Conservation (phyloP, 2,113 vertebrate genomes). For the Cinclus cinclus region DNA sequence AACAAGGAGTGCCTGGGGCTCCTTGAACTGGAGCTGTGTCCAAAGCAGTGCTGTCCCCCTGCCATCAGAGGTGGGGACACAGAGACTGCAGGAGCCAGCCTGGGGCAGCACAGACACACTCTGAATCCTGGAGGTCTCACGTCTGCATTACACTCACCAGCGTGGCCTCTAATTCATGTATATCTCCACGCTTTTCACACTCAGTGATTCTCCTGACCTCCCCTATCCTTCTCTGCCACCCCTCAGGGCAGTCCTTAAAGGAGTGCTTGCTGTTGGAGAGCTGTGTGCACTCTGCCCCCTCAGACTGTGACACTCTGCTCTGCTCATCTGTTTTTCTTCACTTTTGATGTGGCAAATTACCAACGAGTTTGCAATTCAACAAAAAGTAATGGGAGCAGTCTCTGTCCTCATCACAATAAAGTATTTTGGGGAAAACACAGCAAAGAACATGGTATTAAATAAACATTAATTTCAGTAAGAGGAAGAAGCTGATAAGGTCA, state of each 20-base stretch:
- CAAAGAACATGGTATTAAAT: not conserved
- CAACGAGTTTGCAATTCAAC: not conserved
- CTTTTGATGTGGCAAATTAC: not conserved
- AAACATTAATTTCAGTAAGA: not conserved
- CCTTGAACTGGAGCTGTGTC: not conserved
- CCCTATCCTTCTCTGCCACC: not conserved
- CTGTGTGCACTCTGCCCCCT: not conserved
- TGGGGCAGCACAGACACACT: not conserved
- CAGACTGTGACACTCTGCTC: not conserved
- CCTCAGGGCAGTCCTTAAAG: not conserved
- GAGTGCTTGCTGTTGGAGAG: not conserved
- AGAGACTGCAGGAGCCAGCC: not conserved
- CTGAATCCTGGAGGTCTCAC: not conserved
- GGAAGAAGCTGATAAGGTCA: not conserved
- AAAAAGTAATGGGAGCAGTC: not conserved
- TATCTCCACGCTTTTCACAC: rapidly evolving
- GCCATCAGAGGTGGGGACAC: not conserved
- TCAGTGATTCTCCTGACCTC: not conserved
- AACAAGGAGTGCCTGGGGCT: not conserved
- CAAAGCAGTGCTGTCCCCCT: not conserved
- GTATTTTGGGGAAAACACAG: not conserved
- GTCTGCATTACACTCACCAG: not conserved
- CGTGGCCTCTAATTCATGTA: not conserved
- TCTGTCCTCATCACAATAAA: not conserved
- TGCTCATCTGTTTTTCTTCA: not conserved